Percentiles rank a stretch among this genome's conserved stretches.
Evolutionary conservation across 2,113 vertebrate species (phyloP).

Genomic region (Scolopax mira): DNA sequence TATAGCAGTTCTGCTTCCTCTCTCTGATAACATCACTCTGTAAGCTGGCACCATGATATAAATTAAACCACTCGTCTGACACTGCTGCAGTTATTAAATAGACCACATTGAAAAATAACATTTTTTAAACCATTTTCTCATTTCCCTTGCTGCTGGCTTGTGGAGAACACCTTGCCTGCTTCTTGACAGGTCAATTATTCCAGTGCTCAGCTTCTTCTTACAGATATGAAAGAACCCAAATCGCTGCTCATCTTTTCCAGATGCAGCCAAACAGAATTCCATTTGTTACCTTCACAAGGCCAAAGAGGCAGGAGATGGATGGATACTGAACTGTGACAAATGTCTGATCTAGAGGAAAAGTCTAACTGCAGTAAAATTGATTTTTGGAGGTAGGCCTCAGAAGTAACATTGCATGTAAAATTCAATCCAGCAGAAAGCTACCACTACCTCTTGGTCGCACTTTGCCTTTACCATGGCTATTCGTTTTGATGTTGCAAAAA

Average conservation of each 20-base stretch:
- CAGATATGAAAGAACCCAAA: slow-evolving; percentile 73
- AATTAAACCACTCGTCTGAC: slow-evolving; percentile 60
- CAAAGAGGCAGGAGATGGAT: slow-evolving; percentile 80
- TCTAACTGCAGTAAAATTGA: slow-evolving; percentile 60
- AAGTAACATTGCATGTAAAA: slow-evolving; percentile 22
- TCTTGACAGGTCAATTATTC: slow-evolving; percentile 93
- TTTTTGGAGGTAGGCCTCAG: slow-evolving; percentile 52
- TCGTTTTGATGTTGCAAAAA: neutral
- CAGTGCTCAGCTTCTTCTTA: slow-evolving; percentile 76
- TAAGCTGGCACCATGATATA: slow-evolving; percentile 37
- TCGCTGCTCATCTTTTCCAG: slow-evolving; percentile 80
- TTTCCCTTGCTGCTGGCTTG: slow-evolving; percentile 78
- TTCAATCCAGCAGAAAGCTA: slow-evolving; percentile 4
- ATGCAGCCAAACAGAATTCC: slow-evolving; percentile 71
- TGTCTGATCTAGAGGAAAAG: slow-evolving; percentile 75
- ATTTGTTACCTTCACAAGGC: slow-evolving; percentile 73
- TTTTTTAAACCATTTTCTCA: slow-evolving; percentile 79
- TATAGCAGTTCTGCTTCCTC: neutral
- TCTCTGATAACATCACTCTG: neutral
- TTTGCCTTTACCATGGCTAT: neutral
- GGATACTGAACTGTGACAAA: slow-evolving; percentile 76
- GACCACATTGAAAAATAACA: slow-evolving; percentile 75
- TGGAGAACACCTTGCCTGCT: slow-evolving; percentile 73
- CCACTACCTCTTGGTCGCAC: neutral
- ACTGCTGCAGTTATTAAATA: slow-evolving; percentile 69